These are phyloP conservation scores for Acestrorhynchus altus DNA, from an alignment of 2,797 vertebrate species.

Conservation along the genomic window DNA sequence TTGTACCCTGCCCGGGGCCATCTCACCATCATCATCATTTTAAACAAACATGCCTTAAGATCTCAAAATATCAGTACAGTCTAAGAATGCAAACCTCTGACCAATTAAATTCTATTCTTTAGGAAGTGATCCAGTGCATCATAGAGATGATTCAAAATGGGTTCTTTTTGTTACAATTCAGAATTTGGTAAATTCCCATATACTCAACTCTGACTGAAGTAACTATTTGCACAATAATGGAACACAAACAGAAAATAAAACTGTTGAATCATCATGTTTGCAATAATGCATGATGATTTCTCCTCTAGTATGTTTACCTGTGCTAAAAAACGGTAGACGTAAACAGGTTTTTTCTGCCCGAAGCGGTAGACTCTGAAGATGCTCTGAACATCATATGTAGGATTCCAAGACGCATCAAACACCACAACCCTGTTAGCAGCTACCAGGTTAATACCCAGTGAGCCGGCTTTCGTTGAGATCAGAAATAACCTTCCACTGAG, in stretches of 20 bases:
- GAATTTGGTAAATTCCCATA: too few relatives aligned
- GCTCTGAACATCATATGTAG: slow-evolving; percentile 95
- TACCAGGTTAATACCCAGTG: slow-evolving; percentile 95
- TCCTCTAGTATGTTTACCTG: slow-evolving; percentile 76
- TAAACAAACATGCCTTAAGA: too few relatives aligned
- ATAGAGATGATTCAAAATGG: too few relatives aligned
- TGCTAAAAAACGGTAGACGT: slow-evolving; percentile 95
- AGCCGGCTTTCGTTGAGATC: slow-evolving; percentile 95
- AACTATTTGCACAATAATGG: too few relatives aligned
- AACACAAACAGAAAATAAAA: too few relatives aligned
- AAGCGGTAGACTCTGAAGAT: slow-evolving; percentile 98
- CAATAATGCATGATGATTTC: not conserved
- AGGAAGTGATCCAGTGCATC: not conserved
- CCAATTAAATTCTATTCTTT: not conserved
- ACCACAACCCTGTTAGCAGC: slow-evolving; percentile 95
- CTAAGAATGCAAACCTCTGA: not conserved
- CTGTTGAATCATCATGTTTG: not conserved
- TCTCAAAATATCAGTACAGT: not conserved
- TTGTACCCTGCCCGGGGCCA: slow-evolving; percentile 85
- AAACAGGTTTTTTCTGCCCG: slow-evolving; percentile 91
- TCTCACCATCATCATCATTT: not conserved
- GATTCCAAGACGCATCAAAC: slow-evolving; percentile 98
- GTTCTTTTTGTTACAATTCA: too few relatives aligned
- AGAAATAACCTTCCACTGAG: slow-evolving; percentile 91
- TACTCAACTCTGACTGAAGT: too few relatives aligned